Base-by-base conservation (phyloP, 1,140 invertebrate species). In the Drosophila erecta region DNA sequence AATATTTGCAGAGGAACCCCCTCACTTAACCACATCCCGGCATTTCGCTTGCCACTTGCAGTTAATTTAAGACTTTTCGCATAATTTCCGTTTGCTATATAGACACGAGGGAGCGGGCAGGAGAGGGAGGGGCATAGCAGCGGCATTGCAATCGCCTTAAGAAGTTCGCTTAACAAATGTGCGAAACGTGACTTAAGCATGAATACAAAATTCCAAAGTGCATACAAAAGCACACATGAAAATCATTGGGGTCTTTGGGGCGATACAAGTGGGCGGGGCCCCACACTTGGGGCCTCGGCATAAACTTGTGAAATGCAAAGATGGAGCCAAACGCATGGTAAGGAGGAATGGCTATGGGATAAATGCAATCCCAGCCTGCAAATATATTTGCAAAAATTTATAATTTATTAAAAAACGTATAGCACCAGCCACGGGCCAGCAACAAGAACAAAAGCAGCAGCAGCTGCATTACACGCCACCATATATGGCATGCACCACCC, bases 331-430 rank as follows among this genome's bases (percentile, higher is more conserved):
- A 30, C 22, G 22, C 27, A 33, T 37, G 58, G 17, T 49, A 71
- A 70, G 57, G 49, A 44, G 71, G 53, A 27, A 57, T 71, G 41
- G 61, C 38, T 71, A 64, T 46, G 58, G 71, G 79, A 81, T 81
- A 79, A 76, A 72, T 79, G 83, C 87, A 86, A 86, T 86, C 83
- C 83, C 83, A 76, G 75, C 84, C 78, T 79, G 83, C 83, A 86
- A 86, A 86, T 87, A 86, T 87, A 86, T 86, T 86, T 86, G 79
- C 83, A 79, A 71, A 81, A 87, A 87, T 87, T 87, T 87, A 87
- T 87, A 87, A 87, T 87, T 87, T 87, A 87, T 87, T 87, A 87
- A 87, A 87, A 86, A 87, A 89, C 64, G 79, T 89, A 77, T 69
- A 87, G 79, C 76, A 69, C 62, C 80, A 87, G 83, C 81, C 75